phyloP scores from a whole-genome alignment of 2,113 vertebrate genomes.

The Leucopsar rothschildi region DNA sequence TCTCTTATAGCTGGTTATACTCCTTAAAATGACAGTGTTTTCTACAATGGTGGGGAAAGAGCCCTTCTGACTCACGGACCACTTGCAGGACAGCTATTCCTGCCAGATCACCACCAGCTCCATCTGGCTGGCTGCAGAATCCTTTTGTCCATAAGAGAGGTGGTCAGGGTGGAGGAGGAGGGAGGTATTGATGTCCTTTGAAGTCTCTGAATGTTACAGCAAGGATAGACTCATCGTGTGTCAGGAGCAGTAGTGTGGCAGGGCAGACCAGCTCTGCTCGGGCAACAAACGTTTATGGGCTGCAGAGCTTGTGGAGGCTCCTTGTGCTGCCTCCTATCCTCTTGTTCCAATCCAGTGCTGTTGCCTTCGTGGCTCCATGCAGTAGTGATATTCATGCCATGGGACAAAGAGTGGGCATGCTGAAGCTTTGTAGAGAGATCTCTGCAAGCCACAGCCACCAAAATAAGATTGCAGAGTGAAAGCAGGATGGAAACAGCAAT shows the following conservation, averaged over 20 bases:
- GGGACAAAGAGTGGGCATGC: background rate
- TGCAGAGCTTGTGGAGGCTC: background rate
- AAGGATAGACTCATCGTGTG: background rate
- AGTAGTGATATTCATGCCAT: background rate
- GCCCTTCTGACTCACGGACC: background rate
- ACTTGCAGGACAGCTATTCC: background rate
- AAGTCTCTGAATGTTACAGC: background rate
- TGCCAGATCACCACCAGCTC: background rate
- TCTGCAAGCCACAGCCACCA: background rate
- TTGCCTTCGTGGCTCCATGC: background rate
- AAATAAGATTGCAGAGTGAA: background rate
- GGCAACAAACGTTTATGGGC: background rate
- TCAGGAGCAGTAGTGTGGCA: background rate
- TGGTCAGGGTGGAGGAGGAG: background rate
- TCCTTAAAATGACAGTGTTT: background rate
- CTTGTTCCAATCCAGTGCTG: background rate
- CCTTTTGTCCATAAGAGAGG: background rate
- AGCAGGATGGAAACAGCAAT: background rate
- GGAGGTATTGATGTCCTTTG: background rate
- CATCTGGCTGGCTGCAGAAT: background rate
- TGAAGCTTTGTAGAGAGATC: background rate
- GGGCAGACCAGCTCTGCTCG: background rate
- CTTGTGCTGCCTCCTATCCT: background rate
- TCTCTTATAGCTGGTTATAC: background rate
- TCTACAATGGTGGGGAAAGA: background rate